These are phyloP conservation scores for Sympetrum striolatum DNA, from an alignment of 2,888 invertebrate genomes.

Conservation along the genomic window DNA sequence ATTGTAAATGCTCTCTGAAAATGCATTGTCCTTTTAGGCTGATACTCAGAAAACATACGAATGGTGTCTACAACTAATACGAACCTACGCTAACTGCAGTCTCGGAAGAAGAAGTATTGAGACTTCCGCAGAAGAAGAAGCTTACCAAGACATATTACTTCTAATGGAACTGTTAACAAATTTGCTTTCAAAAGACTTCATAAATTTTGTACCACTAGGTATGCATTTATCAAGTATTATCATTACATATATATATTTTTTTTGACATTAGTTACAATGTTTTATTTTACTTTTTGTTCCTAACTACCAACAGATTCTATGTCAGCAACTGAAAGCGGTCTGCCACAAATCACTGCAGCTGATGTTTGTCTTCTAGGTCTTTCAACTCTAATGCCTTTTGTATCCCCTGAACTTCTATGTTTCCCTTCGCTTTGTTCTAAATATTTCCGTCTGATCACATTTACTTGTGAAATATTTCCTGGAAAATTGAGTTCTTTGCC, in stretches of 20 bases:
- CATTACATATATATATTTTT: background rate
- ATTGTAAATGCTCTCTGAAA: background rate
- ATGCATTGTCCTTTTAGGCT: conserved; percentile 59
- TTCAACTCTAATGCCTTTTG: conserved; percentile 74
- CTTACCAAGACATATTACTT: conserved; percentile 76
- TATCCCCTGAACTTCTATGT: conserved; percentile 74
- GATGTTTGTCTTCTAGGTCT: conserved; percentile 75
- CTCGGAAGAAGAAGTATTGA: conserved; percentile 69
- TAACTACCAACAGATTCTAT: background rate
- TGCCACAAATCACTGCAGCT: conserved; percentile 58
- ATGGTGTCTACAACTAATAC: conserved; percentile 72
- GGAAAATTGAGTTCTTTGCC: conserved; percentile 65
- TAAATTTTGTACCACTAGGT: conserved; percentile 58
- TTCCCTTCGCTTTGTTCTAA: conserved; percentile 72
- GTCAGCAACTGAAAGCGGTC: background rate
- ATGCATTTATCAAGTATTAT: background rate
- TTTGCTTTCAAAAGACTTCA: conserved; percentile 65
- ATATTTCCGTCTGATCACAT: conserved; percentile 69
- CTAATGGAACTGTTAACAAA: conserved; percentile 78
- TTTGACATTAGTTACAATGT: background rate
- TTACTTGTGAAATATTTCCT: conserved; percentile 71
- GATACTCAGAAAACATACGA: conserved; percentile 72
- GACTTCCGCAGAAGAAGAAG: conserved; percentile 75
- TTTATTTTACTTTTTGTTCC: background rate
- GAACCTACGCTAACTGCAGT: conserved; percentile 73